Evolutionary conservation across 2,888 invertebrate species (phyloP), one percentile per base, ranked within the genome.

Genomic region (Sinotaia quadrata): DNA sequence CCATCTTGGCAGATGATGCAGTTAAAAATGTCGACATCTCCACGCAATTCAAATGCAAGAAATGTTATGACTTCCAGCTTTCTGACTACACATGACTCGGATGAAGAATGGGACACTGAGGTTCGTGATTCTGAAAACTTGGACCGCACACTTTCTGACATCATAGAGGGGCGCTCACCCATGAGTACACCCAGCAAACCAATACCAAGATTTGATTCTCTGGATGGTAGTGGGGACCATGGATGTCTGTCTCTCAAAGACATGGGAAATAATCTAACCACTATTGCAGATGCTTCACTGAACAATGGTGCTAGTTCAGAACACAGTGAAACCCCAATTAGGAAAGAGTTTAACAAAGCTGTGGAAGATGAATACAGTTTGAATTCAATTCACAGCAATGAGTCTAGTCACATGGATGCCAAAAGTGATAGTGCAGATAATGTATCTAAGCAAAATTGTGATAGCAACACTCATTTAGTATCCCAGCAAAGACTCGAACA

Each of bases 1-100:
- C n/a, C n/a, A n/a, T n/a, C n/a, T 52, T 69, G 69, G 21, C 79
- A 88, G 88, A 81, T 87, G 52, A 66, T 86, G 49, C 84, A 87
- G 75, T 75, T 87, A 69, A 84, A 85, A 68, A 73, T 85, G 75
- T 77, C 84, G 1, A 68, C 74, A 0, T 74, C 74, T 3, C 77
- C 79, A 10, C 73, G 75, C 61, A 67, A 15, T 51, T 56, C 41
- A 29, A 21, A 15, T 7, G 5, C 24, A 4, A 31, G 56, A 10
- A 57, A 51, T 7, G 21, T 71, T 7, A 74, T 74, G 72, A 68
- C 71, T 0, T 69, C 79, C 33, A 78, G 77, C 44, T 77, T 77
- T 24, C 49, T 73, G 27, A 76, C 75, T 4, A 73, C 75, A 27
- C 74, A 75, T 12, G 78, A 80, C 44, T 78, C 78, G 18, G 81